A percentile compares a stretch with the other conserved stretches of the same genome.
phyloP scores from a whole-genome alignment of 2,888 invertebrate genomes.

The Charanyca ferruginea region DNA sequence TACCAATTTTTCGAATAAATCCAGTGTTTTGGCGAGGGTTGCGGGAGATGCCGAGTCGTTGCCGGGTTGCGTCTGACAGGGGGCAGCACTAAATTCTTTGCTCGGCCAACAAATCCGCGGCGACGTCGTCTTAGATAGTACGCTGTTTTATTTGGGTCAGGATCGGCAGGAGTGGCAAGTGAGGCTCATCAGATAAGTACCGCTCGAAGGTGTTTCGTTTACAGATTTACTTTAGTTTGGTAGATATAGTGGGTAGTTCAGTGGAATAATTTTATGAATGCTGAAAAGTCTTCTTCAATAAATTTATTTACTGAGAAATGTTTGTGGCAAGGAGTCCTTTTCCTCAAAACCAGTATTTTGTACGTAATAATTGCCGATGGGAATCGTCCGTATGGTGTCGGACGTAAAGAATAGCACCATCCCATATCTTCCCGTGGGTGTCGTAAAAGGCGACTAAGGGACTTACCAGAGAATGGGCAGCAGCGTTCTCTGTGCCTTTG shows the following conservation, averaged over 20 bases:
- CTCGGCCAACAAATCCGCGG: conserved; percentile 79
- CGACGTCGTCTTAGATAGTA: conserved; percentile 69
- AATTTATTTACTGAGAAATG: not conserved
- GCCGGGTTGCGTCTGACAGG: conserved; percentile 72
- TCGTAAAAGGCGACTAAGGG: too few relatives aligned
- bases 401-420: too few relatives aligned
- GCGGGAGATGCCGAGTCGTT: conserved; percentile 52
- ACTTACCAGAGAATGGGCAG: too few relatives aligned
- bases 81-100: conserved; percentile 81
- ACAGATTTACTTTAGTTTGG: conserved; percentile 43
- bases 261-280: not conserved
- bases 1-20: conserved; percentile 36
- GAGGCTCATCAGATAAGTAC: conserved; percentile 70
- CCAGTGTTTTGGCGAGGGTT: conserved; percentile 38
- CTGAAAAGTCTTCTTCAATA: not conserved
- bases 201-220: conserved; percentile 46
- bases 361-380: too few relatives aligned
- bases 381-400: too few relatives aligned
- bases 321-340: not conserved
- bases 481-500: too few relatives aligned
- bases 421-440: too few relatives aligned
- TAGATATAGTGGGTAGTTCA: not conserved
- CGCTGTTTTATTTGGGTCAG: conserved; percentile 84
- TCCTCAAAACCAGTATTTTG: not conserved
- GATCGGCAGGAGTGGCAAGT: conserved; percentile 67